Evolutionary conservation across 64 coral and sea anemone species (phyloP).

Genomic region (Montipora capricornis): DNA sequence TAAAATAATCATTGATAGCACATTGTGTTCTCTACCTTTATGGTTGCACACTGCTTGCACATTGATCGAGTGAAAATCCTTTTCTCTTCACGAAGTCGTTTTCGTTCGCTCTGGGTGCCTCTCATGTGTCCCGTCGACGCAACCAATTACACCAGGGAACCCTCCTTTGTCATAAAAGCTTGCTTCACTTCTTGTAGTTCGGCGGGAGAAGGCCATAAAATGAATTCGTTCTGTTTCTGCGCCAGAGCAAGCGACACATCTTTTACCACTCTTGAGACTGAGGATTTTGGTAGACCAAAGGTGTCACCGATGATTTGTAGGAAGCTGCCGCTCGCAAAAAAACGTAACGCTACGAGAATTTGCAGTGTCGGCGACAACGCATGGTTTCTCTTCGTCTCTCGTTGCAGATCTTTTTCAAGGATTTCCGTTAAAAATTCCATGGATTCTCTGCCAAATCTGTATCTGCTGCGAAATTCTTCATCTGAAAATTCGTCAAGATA

Average conservation of each 20-base stretch:
- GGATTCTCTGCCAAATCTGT: neutral
- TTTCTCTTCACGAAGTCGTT: no score
- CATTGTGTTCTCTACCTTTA: no score
- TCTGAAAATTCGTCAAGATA: neutral
- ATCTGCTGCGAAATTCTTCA: neutral
- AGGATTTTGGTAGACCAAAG: neutral
- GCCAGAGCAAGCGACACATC: neutral
- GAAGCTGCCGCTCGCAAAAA: neutral
- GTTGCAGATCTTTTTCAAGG: neutral
- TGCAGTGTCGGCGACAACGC: neutral
- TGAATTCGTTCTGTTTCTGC: neutral
- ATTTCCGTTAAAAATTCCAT: neutral
- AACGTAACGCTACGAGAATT: neutral
- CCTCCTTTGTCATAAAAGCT: neutral
- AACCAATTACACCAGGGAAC: neutral
- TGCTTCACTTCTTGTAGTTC: neutral
- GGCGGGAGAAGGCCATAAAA: neutral
- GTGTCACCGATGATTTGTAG: neutral
- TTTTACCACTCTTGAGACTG: neutral
- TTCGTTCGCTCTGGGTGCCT: no score
- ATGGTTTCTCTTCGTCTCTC: neutral
- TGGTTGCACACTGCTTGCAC: no score
- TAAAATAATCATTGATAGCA: no score
- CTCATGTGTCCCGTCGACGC: no score
- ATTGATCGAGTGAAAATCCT: no score